phyloP scores from a whole-genome alignment of 1,140 invertebrate species.

The Laupala kohalensis region DNA sequence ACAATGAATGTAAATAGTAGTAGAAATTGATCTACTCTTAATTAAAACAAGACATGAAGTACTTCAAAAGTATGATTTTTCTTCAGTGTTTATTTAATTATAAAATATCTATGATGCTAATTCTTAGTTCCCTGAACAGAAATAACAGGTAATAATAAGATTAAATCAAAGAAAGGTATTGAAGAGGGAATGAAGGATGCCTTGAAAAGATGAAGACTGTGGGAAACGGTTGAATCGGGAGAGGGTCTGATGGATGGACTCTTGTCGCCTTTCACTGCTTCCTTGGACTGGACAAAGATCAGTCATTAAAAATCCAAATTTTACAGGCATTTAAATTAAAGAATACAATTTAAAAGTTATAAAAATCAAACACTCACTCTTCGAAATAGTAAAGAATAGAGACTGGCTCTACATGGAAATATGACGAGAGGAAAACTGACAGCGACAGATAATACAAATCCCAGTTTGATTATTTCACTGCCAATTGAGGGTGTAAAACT shows the following conservation, averaged over 20 bases:
- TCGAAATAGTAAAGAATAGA: constrained; percentile 81
- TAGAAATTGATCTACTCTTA: neutral
- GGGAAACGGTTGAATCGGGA: neutral
- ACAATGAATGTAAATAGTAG: too few relatives aligned
- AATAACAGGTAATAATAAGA: too few relatives aligned
- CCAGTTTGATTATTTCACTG: constrained; percentile 80
- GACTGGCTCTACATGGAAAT: constrained; percentile 86
- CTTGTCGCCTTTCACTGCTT: too few relatives aligned
- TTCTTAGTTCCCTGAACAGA: too few relatives aligned
- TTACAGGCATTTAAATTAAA: too few relatives aligned
- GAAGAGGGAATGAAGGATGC: neutral
- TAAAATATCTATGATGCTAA: too few relatives aligned
- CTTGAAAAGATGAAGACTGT: neutral
- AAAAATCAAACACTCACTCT: constrained; percentile 41
- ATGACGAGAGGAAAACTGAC: constrained; percentile 94
- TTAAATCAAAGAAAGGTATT: too few relatives aligned
- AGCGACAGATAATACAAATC: constrained; percentile 87
- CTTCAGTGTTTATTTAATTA: too few relatives aligned
- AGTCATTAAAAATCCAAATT: too few relatives aligned
- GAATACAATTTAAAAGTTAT: neutral
- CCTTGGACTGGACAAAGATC: too few relatives aligned
- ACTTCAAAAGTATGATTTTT: too few relatives aligned
- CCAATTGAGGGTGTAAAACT: constrained; percentile 65
- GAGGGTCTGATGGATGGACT: too few relatives aligned
- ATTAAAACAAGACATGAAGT: neutral